These are phyloP conservation scores for Artibeus lituratus DNA, from an alignment of 2,797 vertebrate species.

Conservation along the genomic window DNA sequence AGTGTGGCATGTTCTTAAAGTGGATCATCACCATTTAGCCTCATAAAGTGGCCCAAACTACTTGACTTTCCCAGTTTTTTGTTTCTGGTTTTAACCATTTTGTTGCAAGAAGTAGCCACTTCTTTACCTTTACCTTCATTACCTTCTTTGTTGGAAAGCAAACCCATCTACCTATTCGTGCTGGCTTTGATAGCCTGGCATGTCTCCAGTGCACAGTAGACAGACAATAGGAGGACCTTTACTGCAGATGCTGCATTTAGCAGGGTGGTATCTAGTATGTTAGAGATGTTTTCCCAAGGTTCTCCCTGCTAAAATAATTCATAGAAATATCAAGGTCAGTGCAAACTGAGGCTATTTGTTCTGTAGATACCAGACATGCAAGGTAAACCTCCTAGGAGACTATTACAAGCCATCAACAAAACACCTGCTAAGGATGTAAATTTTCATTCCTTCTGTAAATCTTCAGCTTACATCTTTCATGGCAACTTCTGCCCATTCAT, in stretches of 20 bases:
- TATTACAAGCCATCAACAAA: slow-evolving; percentile 75
- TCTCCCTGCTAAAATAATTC: slow-evolving; percentile 73
- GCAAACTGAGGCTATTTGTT: slow-evolving; percentile 71
- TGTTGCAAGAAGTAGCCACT: background rate
- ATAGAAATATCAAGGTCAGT: slow-evolving; percentile 75
- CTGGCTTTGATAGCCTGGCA: slow-evolving; percentile 69
- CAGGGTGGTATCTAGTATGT: slow-evolving; percentile 63
- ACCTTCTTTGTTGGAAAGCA: slow-evolving; percentile 58
- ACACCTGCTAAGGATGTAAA: slow-evolving; percentile 52
- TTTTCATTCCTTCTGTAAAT: slow-evolving; percentile 72
- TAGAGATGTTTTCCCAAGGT: slow-evolving; percentile 66
- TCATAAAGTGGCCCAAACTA: too few relatives aligned
- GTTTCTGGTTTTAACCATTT: background rate
- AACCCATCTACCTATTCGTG: slow-evolving; percentile 81
- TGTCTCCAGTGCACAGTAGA: slow-evolving; percentile 69
- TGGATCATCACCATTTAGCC: background rate
- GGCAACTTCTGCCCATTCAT: slow-evolving; percentile 39
- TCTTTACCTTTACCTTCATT: background rate
- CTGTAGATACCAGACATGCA: slow-evolving; percentile 72
- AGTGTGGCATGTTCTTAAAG: background rate
- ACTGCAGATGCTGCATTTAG: slow-evolving; percentile 73
- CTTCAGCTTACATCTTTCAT: slow-evolving; percentile 48
- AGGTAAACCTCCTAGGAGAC: slow-evolving; percentile 72
- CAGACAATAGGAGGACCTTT: slow-evolving; percentile 62
- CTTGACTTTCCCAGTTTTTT: background rate